Percentiles rank a stretch among this genome's conserved stretches.
These are phyloP conservation scores for Sebastes schlegelii DNA, from an alignment of 2,113 vertebrate genomes.

Conservation along the genomic window DNA sequence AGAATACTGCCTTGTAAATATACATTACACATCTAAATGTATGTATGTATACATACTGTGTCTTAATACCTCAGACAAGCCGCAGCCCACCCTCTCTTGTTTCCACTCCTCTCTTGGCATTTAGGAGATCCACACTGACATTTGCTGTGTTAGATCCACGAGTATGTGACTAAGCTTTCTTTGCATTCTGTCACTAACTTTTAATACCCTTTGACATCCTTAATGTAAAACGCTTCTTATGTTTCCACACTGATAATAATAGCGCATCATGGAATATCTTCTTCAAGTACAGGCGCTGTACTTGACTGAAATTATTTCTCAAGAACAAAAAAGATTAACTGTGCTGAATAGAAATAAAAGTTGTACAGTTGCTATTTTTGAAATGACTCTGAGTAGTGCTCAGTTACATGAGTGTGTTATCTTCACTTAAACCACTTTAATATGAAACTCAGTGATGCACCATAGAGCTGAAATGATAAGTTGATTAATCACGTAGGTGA, in stretches of 20 bases:
- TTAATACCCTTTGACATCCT: slow-evolving; percentile 44
- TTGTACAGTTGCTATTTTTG: neutral
- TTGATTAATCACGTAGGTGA: no score
- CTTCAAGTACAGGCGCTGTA: neutral
- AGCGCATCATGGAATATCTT: slow-evolving; percentile 27
- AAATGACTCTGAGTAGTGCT: neutral
- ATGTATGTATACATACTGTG: slow-evolving; percentile 33
- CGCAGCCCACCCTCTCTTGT: slow-evolving; percentile 59
- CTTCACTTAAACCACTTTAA: neutral
- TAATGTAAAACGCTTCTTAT: slow-evolving; percentile 31
- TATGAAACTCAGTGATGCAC: neutral
- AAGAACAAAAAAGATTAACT: neutral
- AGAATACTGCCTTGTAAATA: slow-evolving; percentile 9
- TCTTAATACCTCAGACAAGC: slow-evolving; percentile 27
- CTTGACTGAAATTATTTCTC: neutral
- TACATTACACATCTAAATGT: slow-evolving; percentile 2
- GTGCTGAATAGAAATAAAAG: neutral
- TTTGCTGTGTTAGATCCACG: slow-evolving; percentile 53
- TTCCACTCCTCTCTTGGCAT: slow-evolving; percentile 70
- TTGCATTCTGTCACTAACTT: slow-evolving; percentile 49
- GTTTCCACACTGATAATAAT: slow-evolving; percentile 45
- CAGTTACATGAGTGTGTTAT: neutral
- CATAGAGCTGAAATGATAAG: neutral
- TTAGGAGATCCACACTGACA: slow-evolving; percentile 69
- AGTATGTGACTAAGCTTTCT: slow-evolving; percentile 65